Conservation (phyloP, 2,888 invertebrate species). For the Microplitis deprimator region DNA sequence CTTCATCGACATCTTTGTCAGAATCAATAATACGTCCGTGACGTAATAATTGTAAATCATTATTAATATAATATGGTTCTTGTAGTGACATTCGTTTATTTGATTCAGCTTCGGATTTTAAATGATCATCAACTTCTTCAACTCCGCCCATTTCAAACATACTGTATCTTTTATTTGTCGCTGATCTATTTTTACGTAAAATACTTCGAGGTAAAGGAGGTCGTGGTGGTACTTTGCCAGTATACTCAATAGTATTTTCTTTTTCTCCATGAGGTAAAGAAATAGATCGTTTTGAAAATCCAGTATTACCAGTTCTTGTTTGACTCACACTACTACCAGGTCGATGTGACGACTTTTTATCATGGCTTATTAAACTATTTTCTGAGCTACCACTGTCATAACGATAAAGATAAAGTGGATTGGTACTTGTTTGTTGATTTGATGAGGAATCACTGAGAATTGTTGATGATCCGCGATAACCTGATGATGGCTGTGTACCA, state of each 20-base stretch:
- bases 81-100: conserved; percentile 83
- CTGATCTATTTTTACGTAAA: conserved; percentile 76
- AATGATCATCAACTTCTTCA: conserved; percentile 72
- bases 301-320: conserved; percentile 45
- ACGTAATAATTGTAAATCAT: conserved; percentile 63
- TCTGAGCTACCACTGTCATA: conserved; percentile 86
- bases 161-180: conserved; percentile 76
- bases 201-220: conserved; percentile 83
- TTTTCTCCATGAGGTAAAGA: conserved; percentile 73
- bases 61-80: conserved; percentile 79
- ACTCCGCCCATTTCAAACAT: conserved; percentile 84
- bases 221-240: conserved; percentile 76
- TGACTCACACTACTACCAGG: conserved; percentile 45
- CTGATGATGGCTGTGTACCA: conserved; percentile 87
- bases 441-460: conserved; percentile 83
- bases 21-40: conserved; percentile 63
- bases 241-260: conserved; percentile 69
- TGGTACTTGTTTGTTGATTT: conserved; percentile 77
- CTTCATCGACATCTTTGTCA: conserved; percentile 70
- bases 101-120: conserved; percentile 72
- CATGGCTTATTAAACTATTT: conserved; percentile 76
- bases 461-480: conserved; percentile 89
- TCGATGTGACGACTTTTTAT: conserved; percentile 57
- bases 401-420: conserved; percentile 85
- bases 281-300: conserved; percentile 77